Base-by-base conservation (phyloP, 2,797 vertebrate species). In the Silurus lanzhouensis region DNA sequence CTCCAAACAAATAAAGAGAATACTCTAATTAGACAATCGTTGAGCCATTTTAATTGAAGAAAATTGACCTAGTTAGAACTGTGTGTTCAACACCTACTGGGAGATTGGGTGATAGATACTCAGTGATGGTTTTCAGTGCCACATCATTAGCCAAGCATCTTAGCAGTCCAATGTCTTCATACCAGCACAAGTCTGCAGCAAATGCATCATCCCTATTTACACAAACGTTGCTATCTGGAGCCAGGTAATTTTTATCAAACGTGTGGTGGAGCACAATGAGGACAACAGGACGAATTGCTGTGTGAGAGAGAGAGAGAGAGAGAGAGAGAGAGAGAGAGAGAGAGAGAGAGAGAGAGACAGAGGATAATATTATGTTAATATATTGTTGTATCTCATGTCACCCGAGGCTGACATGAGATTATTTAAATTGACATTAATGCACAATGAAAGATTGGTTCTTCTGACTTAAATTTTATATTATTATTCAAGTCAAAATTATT, bases 201-300 rank as follows among this genome's bases (percentile, higher is more conserved):
- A 38, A 38, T 38, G 38, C 38, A 38, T 38, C 57, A 1, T 44
- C 57, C 5, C 5, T 38, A 0, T 48, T 19, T 13, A 81, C 61
- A 38, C 12, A 15, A 13, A 1, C 0, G 25, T 48, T 17, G n/a
- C 78, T 81, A 0, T 60, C 10, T 71, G 66, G 52, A 38, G 52
- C 81, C 25, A 46, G 12, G 68, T 17, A 74, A 74, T 72, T 10
- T 63, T 1, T 9, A 46, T 83, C 68, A 17, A 46, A 61, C 0
- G 82, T 83, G 57, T 83, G n/a, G 52, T 68, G 81, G 44, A 81
- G 4, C n/a, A 67, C 79, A 8, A 67, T 15, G 3, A 81, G 79
- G 64, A 81, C 25, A 15, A 55, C 63, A 52, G 63, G 63, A 8
- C 10, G 22, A 55, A 6, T 19, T 15, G 5, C 79, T 81, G 63